These are phyloP conservation scores for Microcebus tavaratra DNA, from an alignment of 2,113 vertebrate genomes.

Conservation along the genomic window DNA sequence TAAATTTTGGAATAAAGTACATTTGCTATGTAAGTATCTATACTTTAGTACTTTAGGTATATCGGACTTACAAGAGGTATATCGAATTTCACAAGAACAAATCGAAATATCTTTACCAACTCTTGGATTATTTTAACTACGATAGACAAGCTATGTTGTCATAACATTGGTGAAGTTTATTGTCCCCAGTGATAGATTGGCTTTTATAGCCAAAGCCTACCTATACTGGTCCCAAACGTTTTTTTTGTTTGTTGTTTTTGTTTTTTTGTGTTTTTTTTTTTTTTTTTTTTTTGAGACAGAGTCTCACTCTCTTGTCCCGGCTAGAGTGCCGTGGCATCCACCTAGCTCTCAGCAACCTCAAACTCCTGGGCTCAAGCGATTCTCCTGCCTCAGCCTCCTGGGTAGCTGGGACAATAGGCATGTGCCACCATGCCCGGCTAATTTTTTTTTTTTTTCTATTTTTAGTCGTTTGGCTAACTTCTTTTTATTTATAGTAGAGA, in stretches of 20 bases:
- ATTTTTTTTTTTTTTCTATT: too few relatives aligned
- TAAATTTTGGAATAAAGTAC: background rate
- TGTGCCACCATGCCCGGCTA: too few relatives aligned
- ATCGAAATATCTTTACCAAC: slow-evolving; percentile 25
- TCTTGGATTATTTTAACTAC: slow-evolving; percentile 37
- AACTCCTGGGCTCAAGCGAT: too few relatives aligned
- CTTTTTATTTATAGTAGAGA: too few relatives aligned
- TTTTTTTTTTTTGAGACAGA: too few relatives aligned
- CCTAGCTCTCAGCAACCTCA: too few relatives aligned
- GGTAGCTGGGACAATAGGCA: too few relatives aligned
- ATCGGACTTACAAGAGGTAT: background rate
- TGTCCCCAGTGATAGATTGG: background rate
- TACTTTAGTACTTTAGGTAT: background rate
- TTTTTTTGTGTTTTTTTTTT: too few relatives aligned
- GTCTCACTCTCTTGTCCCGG: too few relatives aligned
- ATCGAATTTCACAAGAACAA: slow-evolving; percentile 22
- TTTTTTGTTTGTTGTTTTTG: background rate
- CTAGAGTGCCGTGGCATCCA: too few relatives aligned
- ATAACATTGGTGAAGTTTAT: background rate
- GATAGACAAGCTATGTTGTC: background rate
- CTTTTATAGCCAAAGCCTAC: background rate
- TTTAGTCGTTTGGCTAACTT: too few relatives aligned
- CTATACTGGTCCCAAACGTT: background rate
- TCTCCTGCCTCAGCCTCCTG: too few relatives aligned
- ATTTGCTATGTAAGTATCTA: slow-evolving; percentile 32